These are phyloP conservation scores for Karalla daura DNA, from an alignment of 2,797 vertebrate genomes.

Conservation along the genomic window DNA sequence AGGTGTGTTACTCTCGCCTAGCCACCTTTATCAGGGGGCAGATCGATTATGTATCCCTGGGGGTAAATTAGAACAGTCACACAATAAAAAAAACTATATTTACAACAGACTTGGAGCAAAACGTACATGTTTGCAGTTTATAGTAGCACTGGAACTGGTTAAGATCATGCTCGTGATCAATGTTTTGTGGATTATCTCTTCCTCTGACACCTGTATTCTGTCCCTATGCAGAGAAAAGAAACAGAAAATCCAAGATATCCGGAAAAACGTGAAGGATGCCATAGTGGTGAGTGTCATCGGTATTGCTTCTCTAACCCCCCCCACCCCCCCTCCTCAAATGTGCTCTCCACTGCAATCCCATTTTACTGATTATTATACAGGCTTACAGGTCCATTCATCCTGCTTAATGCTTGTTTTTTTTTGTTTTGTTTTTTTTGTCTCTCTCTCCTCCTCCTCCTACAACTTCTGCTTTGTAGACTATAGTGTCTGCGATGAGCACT, in stretches of 20 bases:
- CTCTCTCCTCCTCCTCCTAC: conserved; percentile 33
- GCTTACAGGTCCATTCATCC: conserved; percentile 69
- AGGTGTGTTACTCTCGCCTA: conserved; percentile 14
- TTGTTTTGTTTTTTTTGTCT: neutral
- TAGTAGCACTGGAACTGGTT: too few species aligned
- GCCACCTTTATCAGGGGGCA: conserved; percentile 26
- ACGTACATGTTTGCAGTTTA: too few species aligned
- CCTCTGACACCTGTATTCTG: conserved; percentile 63
- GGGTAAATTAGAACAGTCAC: too few species aligned
- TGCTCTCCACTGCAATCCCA: conserved; percentile 60
- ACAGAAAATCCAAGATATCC: conserved; percentile 99
- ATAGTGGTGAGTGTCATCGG: conserved; percentile 93
- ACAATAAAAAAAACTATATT: too few species aligned
- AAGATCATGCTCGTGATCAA: too few species aligned
- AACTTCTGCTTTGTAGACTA: conserved; percentile 88
- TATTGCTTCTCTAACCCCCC: conserved; percentile 20
- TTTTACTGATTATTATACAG: conserved; percentile 79
- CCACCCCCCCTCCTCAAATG: conserved; percentile 32
- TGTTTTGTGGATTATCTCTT: conserved; percentile 19
- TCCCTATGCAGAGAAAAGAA: conserved; percentile 94
- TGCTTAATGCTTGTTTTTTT: conserved; percentile 63
- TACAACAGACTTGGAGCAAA: too few species aligned
- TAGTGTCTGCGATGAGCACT: conserved; percentile 99
- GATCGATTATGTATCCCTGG: too few species aligned
- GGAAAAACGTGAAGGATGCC: conserved; percentile 99